Conservation (phyloP, 1,140 invertebrate genomes). For the Eumeta japonica region DNA sequence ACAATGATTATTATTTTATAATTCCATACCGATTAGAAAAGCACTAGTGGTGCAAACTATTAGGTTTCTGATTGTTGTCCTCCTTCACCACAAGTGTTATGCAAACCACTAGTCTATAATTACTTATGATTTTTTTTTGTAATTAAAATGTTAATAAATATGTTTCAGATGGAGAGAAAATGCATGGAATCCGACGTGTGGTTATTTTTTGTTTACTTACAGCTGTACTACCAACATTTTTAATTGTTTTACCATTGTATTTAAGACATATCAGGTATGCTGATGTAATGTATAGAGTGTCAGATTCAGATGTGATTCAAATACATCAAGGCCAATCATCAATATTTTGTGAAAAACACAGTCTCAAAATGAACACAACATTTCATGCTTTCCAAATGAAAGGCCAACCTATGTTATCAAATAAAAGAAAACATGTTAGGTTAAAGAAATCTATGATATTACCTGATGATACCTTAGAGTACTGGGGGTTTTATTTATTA, state of each 20-base stretch:
- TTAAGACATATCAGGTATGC: conserved; percentile 70
- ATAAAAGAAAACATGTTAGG: conserved; percentile 70
- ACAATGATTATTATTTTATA: too few relatives aligned
- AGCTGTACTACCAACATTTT: conserved; percentile 67
- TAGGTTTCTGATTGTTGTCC: too few relatives aligned
- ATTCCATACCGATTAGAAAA: too few relatives aligned
- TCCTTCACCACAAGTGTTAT: too few relatives aligned
- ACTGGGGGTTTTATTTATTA: conserved; percentile 85
- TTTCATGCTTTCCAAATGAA: conserved; percentile 82
- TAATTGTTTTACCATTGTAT: conserved; percentile 74
- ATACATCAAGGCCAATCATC: conserved; percentile 75
- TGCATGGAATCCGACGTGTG: conserved; percentile 73
- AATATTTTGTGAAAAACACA: conserved; percentile 76
- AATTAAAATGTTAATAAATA: too few relatives aligned
- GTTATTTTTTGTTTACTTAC: conserved; percentile 73
- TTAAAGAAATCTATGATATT: conserved; percentile 79
- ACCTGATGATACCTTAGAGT: conserved; percentile 82
- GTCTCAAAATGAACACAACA: conserved; percentile 71
- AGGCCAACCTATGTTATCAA: conserved; percentile 66
- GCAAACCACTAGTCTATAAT: too few relatives aligned
- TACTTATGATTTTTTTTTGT: too few relatives aligned
- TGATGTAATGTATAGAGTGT: conserved; percentile 71
- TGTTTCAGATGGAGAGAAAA: conserved; percentile 65
- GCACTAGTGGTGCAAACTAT: too few relatives aligned
- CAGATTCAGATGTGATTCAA: conserved; percentile 79